Evolutionary conservation across 2,797 vertebrate genomes (phyloP).

Genomic region (Ptychadena robeensis): DNA sequence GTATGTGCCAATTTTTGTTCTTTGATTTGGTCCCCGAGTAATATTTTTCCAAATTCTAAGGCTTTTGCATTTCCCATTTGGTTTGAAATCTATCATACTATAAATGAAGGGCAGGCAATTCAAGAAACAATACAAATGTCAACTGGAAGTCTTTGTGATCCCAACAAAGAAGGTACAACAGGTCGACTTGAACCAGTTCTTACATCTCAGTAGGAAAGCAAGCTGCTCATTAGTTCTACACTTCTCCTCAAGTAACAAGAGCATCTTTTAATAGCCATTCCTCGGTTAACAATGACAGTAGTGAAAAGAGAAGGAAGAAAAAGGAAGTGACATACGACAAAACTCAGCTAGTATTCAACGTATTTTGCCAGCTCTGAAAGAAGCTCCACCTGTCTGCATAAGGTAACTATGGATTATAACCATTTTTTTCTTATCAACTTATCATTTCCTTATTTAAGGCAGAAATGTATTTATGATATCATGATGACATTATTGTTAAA

Average conservation of each 20-base stretch:
- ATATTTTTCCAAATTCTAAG: conserved; percentile 11
- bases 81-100: conserved; percentile 25
- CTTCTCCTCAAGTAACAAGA: conserved; percentile 51
- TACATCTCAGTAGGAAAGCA: conserved; percentile 42
- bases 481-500: too few species aligned
- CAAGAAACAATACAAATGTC: conserved; percentile 46
- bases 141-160: conserved; percentile 25
- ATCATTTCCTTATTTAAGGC: background rate
- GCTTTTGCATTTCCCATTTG: conserved; percentile 23
- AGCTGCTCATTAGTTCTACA: conserved; percentile 45
- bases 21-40: conserved; percentile 36
- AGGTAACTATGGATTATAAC: background rate
- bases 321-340: conserved; percentile 43
- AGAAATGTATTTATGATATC: background rate
- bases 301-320: conserved; percentile 18
- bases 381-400: background rate
- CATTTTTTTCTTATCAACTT: background rate
- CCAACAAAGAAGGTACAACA: conserved; percentile 27
- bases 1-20: background rate
- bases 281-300: conserved; percentile 45
- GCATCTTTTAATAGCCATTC: conserved; percentile 46
- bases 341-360: background rate
- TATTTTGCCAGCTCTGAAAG: conserved; percentile 4
- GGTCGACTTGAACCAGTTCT: conserved; percentile 48
- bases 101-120: conserved; percentile 36